Base-by-base conservation (phyloP, 2,888 invertebrate species). In the Erpobdella octoculata region DNA sequence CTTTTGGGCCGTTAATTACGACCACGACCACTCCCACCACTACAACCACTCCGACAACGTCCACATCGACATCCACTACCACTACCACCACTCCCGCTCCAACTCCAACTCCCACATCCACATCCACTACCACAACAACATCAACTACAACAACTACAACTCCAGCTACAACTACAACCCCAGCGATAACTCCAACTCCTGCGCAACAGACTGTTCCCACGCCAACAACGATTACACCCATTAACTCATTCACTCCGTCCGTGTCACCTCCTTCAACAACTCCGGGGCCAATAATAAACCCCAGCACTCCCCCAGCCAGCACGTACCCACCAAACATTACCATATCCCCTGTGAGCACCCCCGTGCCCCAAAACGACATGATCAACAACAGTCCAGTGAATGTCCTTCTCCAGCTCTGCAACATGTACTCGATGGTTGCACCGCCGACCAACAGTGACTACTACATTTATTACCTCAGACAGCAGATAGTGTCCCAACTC, bases 41-140 rank as follows among this genome's bases (percentile, higher is more conserved):
- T 72, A 37, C 67, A 25, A 72, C 71, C 72, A 67, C 48, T 70
- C 48, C 71, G 58, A 35, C 36, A 65, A 36, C 71, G 66, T 58
- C 71, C 36, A 38, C 70, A 61, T n/a, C 69, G 46, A 37, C 71
- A 67, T 28, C 71, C 59, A 59, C 72, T 71, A 70, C 71, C 71
- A 62, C 72, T 71, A 48, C 70, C 68, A 62, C 70, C 72, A 35
- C 62, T 21, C 37, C 62, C 33, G 15, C 62, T 21, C 0, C 69
- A 12, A 46, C 41, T 28, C 21, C 41, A 41, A n/a, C 66, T 25
- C 12, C 65, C 21, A 25, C 64, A 28, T 65, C 48, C 64, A 18
- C 59, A 12, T n/a, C 65, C 35, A 25, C 33, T 46, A 33, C 70
- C 31, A 48, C 72, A 21, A 72, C 48, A 48, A n/a, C 46, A 31